Conservation (phyloP, 2,888 invertebrate genomes). For the Cephus pygmeus region DNA sequence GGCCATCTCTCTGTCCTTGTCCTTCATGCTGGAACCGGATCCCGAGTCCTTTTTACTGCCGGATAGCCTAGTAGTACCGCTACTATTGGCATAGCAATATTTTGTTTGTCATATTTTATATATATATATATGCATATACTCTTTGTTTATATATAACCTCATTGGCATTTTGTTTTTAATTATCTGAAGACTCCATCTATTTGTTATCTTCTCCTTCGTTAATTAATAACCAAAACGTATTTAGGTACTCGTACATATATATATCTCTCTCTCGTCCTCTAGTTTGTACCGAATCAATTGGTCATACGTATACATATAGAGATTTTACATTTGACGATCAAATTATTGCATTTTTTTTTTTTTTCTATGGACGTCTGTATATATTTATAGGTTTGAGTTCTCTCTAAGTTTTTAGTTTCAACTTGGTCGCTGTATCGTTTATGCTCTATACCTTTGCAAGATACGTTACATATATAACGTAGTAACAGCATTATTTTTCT, state of each 20-base stretch:
- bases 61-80: slow-evolving; percentile 62
- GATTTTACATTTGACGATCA: neutral
- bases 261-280: neutral
- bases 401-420: neutral
- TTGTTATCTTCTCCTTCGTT: neutral
- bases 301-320: neutral
- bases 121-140: neutral
- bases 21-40: slow-evolving; percentile 59
- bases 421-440: neutral
- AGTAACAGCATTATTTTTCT: no score
- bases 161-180: slow-evolving; percentile 32
- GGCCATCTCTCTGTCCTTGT: slow-evolving; percentile 64
- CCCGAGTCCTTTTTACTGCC: slow-evolving; percentile 64
- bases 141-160: neutral
- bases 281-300: neutral
- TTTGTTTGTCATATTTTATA: slow-evolving; percentile 9
- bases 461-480: no score
- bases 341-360: neutral
- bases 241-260: neutral
- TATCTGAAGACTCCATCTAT: neutral
- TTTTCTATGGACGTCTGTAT: no score
- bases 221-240: neutral
- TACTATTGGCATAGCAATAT: slow-evolving; percentile 63
- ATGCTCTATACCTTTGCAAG: neutral
- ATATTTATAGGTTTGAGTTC: neutral